A percentile compares a stretch with the other conserved stretches of the same genome.
Conservation (phyloP, 37 sponge, comb jelly and placozoan genomes). For the Cladorhizidae sp. region DNA sequence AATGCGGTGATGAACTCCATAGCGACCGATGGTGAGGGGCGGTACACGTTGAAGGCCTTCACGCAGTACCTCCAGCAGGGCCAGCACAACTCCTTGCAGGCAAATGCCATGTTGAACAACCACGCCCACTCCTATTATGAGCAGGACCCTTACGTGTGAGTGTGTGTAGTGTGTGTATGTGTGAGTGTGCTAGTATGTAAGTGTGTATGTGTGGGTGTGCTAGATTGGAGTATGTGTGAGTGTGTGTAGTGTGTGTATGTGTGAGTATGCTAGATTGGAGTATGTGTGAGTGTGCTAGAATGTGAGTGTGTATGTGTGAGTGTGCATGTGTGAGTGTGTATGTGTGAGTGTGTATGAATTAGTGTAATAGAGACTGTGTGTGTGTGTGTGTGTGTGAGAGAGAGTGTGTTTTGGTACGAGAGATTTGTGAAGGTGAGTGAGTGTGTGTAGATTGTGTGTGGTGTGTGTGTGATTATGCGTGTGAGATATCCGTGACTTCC, state of each 20-base stretch:
- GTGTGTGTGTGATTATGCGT: too few species aligned
- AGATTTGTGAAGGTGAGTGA: too few species aligned
- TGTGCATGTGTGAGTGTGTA: too few species aligned
- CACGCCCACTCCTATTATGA: not conserved
- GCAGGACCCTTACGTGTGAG: slow-evolving; percentile 2
- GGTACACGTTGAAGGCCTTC: slow-evolving; percentile 8
- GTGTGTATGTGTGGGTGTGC: not conserved
- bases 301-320: too few species aligned
- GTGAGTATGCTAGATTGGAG: not conserved
- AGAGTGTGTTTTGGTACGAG: too few species aligned
- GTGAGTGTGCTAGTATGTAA: slow-evolving; percentile 6
- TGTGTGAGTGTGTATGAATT: too few species aligned
- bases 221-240: not conserved
- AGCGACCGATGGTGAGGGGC: slow-evolving; percentile 1
- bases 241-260: not conserved
- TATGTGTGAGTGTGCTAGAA: not conserved
- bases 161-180: not conserved
- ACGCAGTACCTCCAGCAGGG: slow-evolving; percentile 19
- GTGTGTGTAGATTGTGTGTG: too few species aligned
- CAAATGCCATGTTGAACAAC: not conserved
- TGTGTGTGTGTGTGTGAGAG: too few species aligned
- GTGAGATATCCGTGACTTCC: too few species aligned
- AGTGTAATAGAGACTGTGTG: too few species aligned
- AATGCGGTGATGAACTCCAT: not conserved
- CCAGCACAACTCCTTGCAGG: not conserved